Evolutionary conservation across 2,888 invertebrate genomes (phyloP), one percentile per base, ranked within the genome.

Genomic region (Nomada lathburiana): DNA sequence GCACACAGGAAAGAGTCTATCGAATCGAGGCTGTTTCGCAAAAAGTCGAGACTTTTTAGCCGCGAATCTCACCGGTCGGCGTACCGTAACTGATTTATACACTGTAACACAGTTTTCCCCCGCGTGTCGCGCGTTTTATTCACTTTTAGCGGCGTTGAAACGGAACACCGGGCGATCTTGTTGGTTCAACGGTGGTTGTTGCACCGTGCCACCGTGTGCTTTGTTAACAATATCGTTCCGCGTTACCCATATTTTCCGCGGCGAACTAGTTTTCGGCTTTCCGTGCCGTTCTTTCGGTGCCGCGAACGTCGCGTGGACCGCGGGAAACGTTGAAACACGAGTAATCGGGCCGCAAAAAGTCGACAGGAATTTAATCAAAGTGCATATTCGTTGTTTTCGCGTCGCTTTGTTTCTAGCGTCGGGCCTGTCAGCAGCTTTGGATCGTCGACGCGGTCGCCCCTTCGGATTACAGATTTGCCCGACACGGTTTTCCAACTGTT

Each of bases 81-180:
- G 57, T 65, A 69, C 71, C 78, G 65, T 80, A 42, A 71, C 78
- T 71, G 80, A 80, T 64, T 78, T 70, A 60, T 71, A 78, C 75
- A 55, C 52, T 52, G 55, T 63, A 76, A 68, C 68, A 67, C 47
- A 55, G 62, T 76, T 63, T 62, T 26, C 50, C 29, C 42, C 26
- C 26, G 2, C 16, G 76, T 68, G 50, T 50, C 78, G 78, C 7
- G 65, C 72, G 64, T 29, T 72, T 63, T 57, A 73, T 67, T 59
- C 67, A 55, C 76, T 83, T 62, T 62, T 72, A 62, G 65, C 50
- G 55, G 68, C 44, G 62, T 26, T 62, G 69, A 62, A 53, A 78
- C 29, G 73, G 69, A 83, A 73, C 72, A 57, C 20, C 65, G 64
- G 62, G 69, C 83, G 82, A 77, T 77, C 74, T 74, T 77, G 74